Percentiles rank a stretch among this genome's conserved stretches.
Evolutionary conservation across 1,140 invertebrate species (phyloP).

Genomic region (Cotesia chilonis): DNA sequence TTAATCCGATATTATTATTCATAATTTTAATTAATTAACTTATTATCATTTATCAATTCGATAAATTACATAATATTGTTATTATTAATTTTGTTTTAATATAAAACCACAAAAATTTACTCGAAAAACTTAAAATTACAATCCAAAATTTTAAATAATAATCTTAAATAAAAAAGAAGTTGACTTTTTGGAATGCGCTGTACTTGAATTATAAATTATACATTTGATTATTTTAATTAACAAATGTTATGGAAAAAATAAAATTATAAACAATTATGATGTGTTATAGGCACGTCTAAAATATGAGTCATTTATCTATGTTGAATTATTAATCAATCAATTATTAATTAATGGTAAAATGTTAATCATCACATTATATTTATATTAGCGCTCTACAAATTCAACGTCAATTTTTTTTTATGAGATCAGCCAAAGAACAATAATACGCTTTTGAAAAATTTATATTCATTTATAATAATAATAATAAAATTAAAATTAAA

Average conservation of each 20-base stretch:
- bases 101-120: too few relatives aligned
- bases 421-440: too few relatives aligned
- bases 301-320: background rate
- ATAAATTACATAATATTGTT: too few relatives aligned
- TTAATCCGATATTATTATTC: conserved; percentile 9
- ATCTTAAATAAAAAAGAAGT: conserved; percentile 28
- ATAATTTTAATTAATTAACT: background rate
- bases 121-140: conserved; percentile 1
- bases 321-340: conserved; percentile 2
- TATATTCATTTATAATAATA: conserved; percentile 45
- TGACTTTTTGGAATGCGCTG: conserved; percentile 47
- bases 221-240: conserved; percentile 22
- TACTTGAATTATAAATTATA: conserved; percentile 39
- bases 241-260: conserved; percentile 17
- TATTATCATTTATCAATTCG: background rate
- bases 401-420: conserved; percentile 42
- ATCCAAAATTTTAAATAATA: conserved; percentile 24
- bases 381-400: conserved; percentile 25
- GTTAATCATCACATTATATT: too few relatives aligned
- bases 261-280: conserved; percentile 17
- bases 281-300: conserved; percentile 35
- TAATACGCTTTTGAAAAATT: conserved; percentile 52
- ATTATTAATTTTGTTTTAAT: too few relatives aligned
- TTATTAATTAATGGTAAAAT: conserved; percentile 31
- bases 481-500: too few relatives aligned